Percentiles rank a stretch among this genome's conserved stretches.
These are phyloP conservation scores for Sphaerophoria taeniata DNA, from an alignment of 2,888 invertebrate genomes.

Conservation along the genomic window DNA sequence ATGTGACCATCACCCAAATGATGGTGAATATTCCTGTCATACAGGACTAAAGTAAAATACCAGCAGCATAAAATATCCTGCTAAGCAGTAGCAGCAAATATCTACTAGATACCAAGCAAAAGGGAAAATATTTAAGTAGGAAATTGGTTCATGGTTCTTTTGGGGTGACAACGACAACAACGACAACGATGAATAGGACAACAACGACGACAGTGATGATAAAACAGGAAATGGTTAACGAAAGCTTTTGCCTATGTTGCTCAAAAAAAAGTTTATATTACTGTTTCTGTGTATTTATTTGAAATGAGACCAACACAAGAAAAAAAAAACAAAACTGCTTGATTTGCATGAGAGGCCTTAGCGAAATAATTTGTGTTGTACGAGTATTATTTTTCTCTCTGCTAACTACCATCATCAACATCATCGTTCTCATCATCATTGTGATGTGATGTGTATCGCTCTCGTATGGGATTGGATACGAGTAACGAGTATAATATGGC, in stretches of 20 bases:
- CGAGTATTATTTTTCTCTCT: constrained; percentile 38
- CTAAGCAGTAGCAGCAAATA: not conserved
- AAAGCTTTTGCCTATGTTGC: constrained; percentile 15
- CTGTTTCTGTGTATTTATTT: not conserved
- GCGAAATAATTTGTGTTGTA: constrained; percentile 27
- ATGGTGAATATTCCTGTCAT: constrained; percentile 35
- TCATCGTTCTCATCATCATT: constrained; percentile 2
- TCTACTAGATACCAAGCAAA: constrained; percentile 21
- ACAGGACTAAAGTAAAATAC: not conserved
- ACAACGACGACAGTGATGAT: not conserved
- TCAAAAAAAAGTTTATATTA: constrained; percentile 10
- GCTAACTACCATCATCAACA: constrained; percentile 38
- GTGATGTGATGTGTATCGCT: constrained; percentile 4
- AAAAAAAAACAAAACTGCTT: constrained; percentile 20
- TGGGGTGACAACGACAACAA: not conserved
- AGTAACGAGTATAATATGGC: not conserved
- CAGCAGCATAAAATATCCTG: constrained; percentile 19
- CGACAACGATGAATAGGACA: not conserved
- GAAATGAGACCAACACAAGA: not conserved
- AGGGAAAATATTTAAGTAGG: constrained; percentile 37
- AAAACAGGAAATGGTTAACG: constrained; percentile 9
- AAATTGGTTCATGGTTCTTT: constrained; percentile 43
- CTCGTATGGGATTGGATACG: not conserved
- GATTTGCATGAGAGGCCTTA: constrained; percentile 36
- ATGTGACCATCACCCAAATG: constrained; percentile 54